Evolutionary conservation across 2,113 vertebrate species (phyloP), one percentile per base, ranked within the genome.

Genomic region (Anoura caudifer): DNA sequence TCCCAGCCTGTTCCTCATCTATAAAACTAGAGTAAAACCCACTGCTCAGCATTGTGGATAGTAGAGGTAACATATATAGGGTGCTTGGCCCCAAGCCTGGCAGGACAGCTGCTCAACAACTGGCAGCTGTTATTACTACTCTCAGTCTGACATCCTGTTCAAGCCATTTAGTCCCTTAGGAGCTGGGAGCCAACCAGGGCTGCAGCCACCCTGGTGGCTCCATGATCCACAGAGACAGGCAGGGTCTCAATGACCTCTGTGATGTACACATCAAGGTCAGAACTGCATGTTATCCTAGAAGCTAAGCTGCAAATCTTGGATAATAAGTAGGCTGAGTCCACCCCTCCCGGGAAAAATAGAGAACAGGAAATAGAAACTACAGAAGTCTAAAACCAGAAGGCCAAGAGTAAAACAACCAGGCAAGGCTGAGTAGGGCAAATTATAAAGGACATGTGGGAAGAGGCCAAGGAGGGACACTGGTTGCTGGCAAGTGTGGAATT

Each of bases 41-140:
- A 45, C 17, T 83, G 45, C 31, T 56, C 28, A 22, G 47, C 22
- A 15, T 10, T 59, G 45, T 70, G 16, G 36, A 54, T 38, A 45
- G 3, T 2, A 31, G 14, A 65, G 14, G 41, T 0, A 13, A 16
- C 2, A 3, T 2, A 67, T 19, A 50, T 1, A 33, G 1, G 8
- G 24, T 2, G 0, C 11, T 70, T 56, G 73, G 38, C 38, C 11
- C 38, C 20, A 9, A 0, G 14, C 76, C 90, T 63, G 69, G 24
- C 31, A 59, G 13, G 73, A 26, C 50, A 70, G 52, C 80, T 76
- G 41, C 45, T 76, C 31, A 20, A 52, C 14, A 19, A 19, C 22
- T 17, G 50, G 67, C 80, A 82, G 38, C 85, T 65, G 19, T 43
- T 7, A 43, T 41, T 22, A 63, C 45, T 61, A 20, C 54, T 22